These are phyloP conservation scores for Malacosoma neustria DNA, from an alignment of 2,888 invertebrate genomes.

Conservation along the genomic window DNA sequence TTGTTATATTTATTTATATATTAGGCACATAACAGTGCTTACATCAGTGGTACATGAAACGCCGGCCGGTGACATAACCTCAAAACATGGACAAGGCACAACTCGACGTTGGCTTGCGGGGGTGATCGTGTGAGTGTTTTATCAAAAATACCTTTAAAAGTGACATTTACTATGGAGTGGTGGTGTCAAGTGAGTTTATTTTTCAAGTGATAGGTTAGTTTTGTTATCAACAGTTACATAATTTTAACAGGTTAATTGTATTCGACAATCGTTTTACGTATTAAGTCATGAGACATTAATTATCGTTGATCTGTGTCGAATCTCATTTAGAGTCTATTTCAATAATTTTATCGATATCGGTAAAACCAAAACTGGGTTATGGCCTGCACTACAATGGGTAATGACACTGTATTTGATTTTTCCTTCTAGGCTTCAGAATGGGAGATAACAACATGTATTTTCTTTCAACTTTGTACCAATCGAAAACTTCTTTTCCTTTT, in stretches of 20 bases:
- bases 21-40: slow-evolving; percentile 1
- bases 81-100: slow-evolving; percentile 43
- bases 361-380: no score
- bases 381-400: no score
- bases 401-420: no score
- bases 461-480: no score
- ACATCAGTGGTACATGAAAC: slow-evolving; percentile 1
- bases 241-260: background rate
- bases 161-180: slow-evolving; percentile 45
- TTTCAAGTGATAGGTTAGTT: background rate
- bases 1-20: background rate
- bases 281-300: background rate
- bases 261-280: background rate
- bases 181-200: slow-evolving; percentile 47
- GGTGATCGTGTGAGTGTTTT: slow-evolving; percentile 59
- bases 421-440: no score
- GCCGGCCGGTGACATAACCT: slow-evolving; percentile 43
- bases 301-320: no score
- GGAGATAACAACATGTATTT: no score
- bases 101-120: slow-evolving; percentile 32
- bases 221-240: background rate
- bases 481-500: no score
- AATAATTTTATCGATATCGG: no score
- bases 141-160: slow-evolving; percentile 27
- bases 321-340: no score